Evolutionary conservation across 2,888 invertebrate genomes (phyloP).

Genomic region (Neoaliturus tenellus): DNA sequence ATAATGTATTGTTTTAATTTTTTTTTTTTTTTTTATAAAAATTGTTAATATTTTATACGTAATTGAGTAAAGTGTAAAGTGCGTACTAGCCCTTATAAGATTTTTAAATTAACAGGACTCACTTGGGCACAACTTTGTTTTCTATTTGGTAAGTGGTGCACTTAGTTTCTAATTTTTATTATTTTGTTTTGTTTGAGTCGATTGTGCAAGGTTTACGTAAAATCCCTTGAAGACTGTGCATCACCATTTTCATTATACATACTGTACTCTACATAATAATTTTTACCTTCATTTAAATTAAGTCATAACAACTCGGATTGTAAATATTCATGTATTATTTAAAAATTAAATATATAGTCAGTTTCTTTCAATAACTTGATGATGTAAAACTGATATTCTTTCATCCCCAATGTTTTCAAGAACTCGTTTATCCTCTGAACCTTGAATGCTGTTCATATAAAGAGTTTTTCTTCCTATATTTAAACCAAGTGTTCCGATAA

Average conservation of each 20-base stretch:
- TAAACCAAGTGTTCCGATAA: too few species aligned
- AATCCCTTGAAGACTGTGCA: background rate
- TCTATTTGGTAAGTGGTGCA: background rate
- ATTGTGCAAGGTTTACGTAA: background rate
- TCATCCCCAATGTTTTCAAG: too few species aligned
- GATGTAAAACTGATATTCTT: too few species aligned
- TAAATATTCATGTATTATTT: slow-evolving; percentile 15
- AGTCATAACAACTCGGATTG: background rate
- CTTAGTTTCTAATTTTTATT: background rate
- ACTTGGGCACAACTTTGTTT: background rate
- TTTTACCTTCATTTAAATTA: background rate
- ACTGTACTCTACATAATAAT: background rate
- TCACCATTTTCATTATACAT: background rate
- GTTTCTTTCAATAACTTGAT: background rate
- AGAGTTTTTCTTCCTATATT: too few species aligned
- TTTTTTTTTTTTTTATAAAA: background rate
- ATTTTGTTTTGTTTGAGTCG: background rate
- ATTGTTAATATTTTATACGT: slow-evolving; percentile 14
- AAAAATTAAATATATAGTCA: background rate
- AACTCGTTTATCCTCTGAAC: too few species aligned
- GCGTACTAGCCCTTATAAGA: background rate
- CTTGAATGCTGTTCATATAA: too few species aligned
- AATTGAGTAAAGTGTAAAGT: background rate
- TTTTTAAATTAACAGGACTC: background rate
- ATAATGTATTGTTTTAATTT: background rate